A percentile compares a stretch with the other conserved stretches of the same genome.
Evolutionary conservation across 2,888 invertebrate genomes (phyloP).

Genomic region (Escarpia spicata): DNA sequence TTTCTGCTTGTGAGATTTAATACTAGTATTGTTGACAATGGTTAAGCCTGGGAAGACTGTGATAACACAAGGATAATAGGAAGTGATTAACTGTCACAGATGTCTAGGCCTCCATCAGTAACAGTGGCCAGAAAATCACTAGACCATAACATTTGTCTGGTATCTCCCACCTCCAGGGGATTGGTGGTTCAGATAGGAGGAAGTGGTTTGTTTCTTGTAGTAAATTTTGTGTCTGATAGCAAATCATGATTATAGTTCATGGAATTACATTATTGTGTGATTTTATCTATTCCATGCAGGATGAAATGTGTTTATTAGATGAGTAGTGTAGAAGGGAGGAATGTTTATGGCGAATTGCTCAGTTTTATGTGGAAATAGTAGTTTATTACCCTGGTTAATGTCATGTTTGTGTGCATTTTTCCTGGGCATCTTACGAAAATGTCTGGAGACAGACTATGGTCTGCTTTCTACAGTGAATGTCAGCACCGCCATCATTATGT

Average conservation of each 20-base stretch:
- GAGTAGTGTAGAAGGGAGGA: not conserved
- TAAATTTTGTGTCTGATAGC: not conserved
- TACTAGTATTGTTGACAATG: not conserved
- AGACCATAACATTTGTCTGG: not conserved
- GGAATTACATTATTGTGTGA: not conserved
- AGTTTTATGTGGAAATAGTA: not conserved
- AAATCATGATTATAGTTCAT: not conserved
- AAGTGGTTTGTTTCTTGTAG: not conserved
- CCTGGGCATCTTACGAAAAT: not conserved
- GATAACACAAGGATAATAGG: not conserved
- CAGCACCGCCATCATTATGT: not conserved
- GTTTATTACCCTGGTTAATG: not conserved
- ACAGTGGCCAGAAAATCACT: not conserved
- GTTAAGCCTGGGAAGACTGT: not conserved
- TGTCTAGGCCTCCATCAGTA: not conserved
- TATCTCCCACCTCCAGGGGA: not conserved
- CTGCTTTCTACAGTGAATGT: not conserved
- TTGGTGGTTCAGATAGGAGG: not conserved
- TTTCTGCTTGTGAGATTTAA: not conserved
- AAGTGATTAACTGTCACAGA: not conserved
- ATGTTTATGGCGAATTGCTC: not conserved
- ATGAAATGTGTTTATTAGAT: not conserved
- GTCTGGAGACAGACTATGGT: not conserved
- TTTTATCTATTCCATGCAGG: not conserved
- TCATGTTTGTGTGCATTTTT: not conserved